Evolutionary conservation across 2,888 invertebrate genomes (phyloP), one percentile per base, ranked within the genome.

Genomic region (Nomada fabriciana): DNA sequence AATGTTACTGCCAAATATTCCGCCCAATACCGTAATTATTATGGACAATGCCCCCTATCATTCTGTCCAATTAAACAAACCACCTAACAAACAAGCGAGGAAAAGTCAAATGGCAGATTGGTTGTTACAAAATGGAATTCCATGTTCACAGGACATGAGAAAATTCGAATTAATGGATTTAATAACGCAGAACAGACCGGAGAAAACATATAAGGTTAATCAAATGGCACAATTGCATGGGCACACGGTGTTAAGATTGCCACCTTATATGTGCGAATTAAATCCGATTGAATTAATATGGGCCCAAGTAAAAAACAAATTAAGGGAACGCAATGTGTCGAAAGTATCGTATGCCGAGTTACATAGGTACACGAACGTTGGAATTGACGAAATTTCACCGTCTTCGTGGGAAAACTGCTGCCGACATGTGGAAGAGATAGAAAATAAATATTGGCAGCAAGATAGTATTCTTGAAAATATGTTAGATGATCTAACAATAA

Each of bases 11-110:
- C 70, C 50, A 1, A 70, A 70, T 10, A 25, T 70, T 36, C 15
- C 36, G 2, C 13, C n/a, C 1, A 70, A 60, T 60, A 23, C 42
- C 0, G 53, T 72, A 0, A 11, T 72, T 1, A 13, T 63, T 1
- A 63, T 72, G 43, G 63, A 72, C 2, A 53, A 72, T 23, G 53
- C 42, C 1, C 1, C 53, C 72, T 72, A 72, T 2, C 53, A 72
- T n/a, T n/a, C 23, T 0, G 25, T 55, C 0, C 5, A 53, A 63
- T 3, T 43, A 9, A 72, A 72, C 3, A 53, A 42, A 25, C 18
- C n/a, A 7, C 72, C 63, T 0, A 42, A 52, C 2, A 65, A 50
- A 11, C 47, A 57, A 20, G 29, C 20, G 0, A 57, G 18, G 13
- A 73, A 53, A 15, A 15, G 11, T 2, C 25, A 57, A 0, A 73